A percentile compares a stretch with the other conserved stretches of the same genome.
phyloP scores from a whole-genome alignment of 2,113 vertebrate genomes.

The Equus quagga region DNA sequence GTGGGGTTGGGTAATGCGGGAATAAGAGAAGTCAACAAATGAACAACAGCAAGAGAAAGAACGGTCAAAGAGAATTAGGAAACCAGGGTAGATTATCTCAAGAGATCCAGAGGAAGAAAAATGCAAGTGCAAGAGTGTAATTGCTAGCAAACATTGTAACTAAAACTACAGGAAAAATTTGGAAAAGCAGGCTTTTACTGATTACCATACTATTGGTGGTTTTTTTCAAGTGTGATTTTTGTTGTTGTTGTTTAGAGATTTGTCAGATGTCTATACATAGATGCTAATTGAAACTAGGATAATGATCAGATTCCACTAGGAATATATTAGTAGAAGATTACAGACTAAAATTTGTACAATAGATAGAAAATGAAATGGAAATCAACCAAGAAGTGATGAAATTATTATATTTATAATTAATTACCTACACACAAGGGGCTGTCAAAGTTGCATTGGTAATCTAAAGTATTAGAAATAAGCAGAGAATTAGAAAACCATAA shows the following conservation, averaged over 20 bases:
- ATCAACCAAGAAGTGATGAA: background rate
- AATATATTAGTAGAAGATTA: background rate
- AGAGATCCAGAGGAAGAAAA: background rate
- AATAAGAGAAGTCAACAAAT: background rate
- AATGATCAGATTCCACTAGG: background rate
- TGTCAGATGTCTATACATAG: background rate
- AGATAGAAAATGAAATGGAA: background rate
- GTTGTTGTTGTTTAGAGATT: background rate
- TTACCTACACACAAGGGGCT: background rate
- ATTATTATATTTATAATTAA: background rate
- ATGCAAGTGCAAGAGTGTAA: background rate
- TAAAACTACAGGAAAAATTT: background rate
- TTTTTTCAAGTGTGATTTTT: background rate
- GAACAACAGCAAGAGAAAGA: background rate
- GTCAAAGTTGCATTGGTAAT: background rate
- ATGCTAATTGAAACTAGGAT: background rate
- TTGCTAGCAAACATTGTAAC: background rate
- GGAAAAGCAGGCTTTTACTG: background rate
- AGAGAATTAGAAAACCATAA: background rate
- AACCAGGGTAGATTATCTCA: background rate
- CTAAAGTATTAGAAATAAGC: background rate
- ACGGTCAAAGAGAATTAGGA: background rate
- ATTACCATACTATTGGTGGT: background rate
- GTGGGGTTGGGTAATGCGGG: background rate
- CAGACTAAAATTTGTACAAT: background rate